A percentile compares a stretch with the other conserved stretches of the same genome.
Evolutionary conservation across 2,888 invertebrate species (phyloP).

Genomic region (Thera britannica): DNA sequence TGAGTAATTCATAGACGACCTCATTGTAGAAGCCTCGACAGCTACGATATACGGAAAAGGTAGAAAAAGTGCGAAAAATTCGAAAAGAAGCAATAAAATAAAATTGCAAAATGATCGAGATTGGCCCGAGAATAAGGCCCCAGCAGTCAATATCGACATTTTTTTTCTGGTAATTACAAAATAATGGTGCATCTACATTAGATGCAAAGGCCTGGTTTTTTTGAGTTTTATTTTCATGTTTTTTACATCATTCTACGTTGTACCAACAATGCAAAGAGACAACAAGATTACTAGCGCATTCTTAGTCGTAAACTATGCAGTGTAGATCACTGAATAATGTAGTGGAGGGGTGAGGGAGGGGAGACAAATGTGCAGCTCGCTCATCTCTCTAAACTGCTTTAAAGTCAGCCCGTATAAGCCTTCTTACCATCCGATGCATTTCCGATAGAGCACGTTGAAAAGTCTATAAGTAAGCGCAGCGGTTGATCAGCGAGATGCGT

Average conservation of each 20-base stretch:
- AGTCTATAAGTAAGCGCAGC: slow-evolving; percentile 61
- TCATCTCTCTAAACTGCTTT: slow-evolving; percentile 64
- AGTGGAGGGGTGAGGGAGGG: slow-evolving; percentile 5
- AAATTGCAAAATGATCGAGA: no score
- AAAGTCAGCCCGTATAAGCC: slow-evolving; percentile 70
- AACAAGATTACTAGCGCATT: slow-evolving; percentile 9
- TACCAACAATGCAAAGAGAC: slow-evolving; percentile 1
- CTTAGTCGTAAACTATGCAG: slow-evolving; percentile 13
- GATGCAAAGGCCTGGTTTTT: no score
- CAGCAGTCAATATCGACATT: no score
- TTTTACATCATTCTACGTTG: neutral
- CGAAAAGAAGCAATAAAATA: no score
- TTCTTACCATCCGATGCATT: slow-evolving; percentile 69
- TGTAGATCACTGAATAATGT: slow-evolving; percentile 33
- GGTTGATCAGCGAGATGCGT: slow-evolving; percentile 17
- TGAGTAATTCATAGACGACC: no score
- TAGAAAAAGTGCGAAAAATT: no score
- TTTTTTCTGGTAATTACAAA: no score
- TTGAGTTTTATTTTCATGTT: no score
- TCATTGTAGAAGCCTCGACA: no score
- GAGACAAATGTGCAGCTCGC: slow-evolving; percentile 28
- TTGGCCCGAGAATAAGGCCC: no score
- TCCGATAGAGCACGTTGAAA: slow-evolving; percentile 66
- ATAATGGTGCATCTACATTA: no score
- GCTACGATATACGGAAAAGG: no score